These are phyloP conservation scores for Crypturellus tataupa DNA, from an alignment of 2,797 vertebrate species.

Conservation along the genomic window DNA sequence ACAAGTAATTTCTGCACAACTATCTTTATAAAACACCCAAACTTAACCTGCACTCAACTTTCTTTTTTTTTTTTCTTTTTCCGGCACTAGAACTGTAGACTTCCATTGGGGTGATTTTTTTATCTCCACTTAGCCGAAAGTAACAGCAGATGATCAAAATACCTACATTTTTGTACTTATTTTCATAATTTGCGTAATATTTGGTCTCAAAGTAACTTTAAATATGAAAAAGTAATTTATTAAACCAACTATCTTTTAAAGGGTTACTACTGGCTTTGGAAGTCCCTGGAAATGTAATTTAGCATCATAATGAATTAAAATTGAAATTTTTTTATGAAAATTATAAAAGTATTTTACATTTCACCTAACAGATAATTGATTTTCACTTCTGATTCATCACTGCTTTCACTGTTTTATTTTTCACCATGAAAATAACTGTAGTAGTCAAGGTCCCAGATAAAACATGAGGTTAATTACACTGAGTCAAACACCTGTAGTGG, in stretches of 20 bases:
- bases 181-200: not conserved
- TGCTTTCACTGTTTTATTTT: not conserved
- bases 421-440: not conserved
- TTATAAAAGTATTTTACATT: conserved; percentile 13
- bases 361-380: not conserved
- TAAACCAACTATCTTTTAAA: conserved; percentile 44
- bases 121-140: not conserved
- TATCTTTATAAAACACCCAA: not conserved
- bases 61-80: not conserved
- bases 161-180: not conserved
- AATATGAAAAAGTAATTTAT: conserved; percentile 51
- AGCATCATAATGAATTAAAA: conserved; percentile 8
- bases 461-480: not conserved
- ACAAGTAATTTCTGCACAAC: not conserved
- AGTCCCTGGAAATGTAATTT: conserved; percentile 27
- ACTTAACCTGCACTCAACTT: not conserved
- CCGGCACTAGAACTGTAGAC: not conserved
- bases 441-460: not conserved
- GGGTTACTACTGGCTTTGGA: conserved; percentile 37
- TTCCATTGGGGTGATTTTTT: not conserved
- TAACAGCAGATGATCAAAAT: conserved; percentile 15
- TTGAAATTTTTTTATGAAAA: not conserved
- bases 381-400: not conserved
- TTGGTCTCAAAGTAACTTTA: not conserved
- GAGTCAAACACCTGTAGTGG: not conserved